Evolutionary conservation across 1,140 invertebrate species (phyloP), one percentile per base, ranked within the genome.

Genomic region (Drosophila biarmipes): DNA sequence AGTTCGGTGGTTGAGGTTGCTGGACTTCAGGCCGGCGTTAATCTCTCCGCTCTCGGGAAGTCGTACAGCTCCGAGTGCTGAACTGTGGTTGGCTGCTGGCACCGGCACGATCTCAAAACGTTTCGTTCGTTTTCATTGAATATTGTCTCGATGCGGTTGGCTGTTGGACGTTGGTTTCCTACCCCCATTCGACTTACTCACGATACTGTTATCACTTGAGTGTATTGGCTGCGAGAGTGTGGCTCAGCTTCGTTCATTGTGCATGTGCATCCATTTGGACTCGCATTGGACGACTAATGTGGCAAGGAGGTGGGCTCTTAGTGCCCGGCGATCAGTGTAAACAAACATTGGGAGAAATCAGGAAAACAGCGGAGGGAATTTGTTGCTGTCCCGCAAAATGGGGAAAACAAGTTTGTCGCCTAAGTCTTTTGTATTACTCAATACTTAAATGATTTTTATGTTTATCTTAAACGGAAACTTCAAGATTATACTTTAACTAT

Each of bases 101-200:
- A 40, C 59, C 59, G 69, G 63, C 82, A 78, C 82, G 78, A 87
- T 86, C 78, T 74, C 40, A 21, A 34, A 66, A 62, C 59, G 73
- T 76, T 78, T 86, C 64, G 82, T 82, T 82, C 85, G 78, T 87
- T 87, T 86, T 87, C 82, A 87, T 87, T 87, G 82, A 89, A 87
- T 74, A 76, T 58, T 76, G 77, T 87, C 69, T 86, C 74, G 66
- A 86, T 82, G 84, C 72, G 81, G 82, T 79, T 87, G 82, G 82
- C 79, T 89, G 82, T 89, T 86, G 71, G 63, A 49, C 73, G 68
- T 62, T 67, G 66, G 62, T 29, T 72, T 73, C 37, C 43, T 46
- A 53, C 48, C 61, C 61, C 61, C 48, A 21, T 45, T 67, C 73
- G 61, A 49, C 54, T 59, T 86, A 86, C 82, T 76, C 84, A 87